Evolutionary conservation across 2,888 invertebrate species (phyloP), one percentile per base, ranked within the genome.

Genomic region (Calameuta pallipes): DNA sequence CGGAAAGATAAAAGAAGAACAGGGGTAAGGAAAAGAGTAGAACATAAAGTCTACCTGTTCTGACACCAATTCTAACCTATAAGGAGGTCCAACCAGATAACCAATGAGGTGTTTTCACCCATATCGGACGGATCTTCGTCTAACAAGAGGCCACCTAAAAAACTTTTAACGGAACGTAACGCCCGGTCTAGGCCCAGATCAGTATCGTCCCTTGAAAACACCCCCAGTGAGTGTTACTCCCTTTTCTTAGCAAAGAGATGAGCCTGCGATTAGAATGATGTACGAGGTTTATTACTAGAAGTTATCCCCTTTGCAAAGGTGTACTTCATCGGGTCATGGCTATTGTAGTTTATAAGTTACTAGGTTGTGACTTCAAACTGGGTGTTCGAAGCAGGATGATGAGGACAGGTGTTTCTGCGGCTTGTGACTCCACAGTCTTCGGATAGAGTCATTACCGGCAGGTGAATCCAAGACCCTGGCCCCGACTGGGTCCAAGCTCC

Each of bases 381-480:
- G 56, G 70, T 75, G 75, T 69, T 78, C 36, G 70, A 33, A 70
- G n/a, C 68, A 73, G 74, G 76, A 76, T 79, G 76, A 79, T 76
- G 83, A 78, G 80, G 83, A 84, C 86, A 86, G 87, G 86, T 87
- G 87, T 76, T 77, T 23, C n/a, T 13, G 74, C 74, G 74, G 34
- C 36, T 35, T 11, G 74, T 23, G 76, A 41, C 34, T 34, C 69
- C 31, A 34, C 69, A 23, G 69, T 33, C 30, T 79, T 79, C 82
- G 80, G 83, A 87, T 87, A 86, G 86, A 87, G 87, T 86, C 87
- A 87, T 87, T 87, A 87, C 78, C 37, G 78, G 86, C 87, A 87
- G 87, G 87, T 87, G 87, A 86, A 85, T 86, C 78, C 79, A 74
- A 73, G 74, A 77, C 77, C 79, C 80, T 15, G 41, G 15, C 41